Conservation (phyloP, 2,888 invertebrate genomes). For the Leptinotarsa rubiginosa region DNA sequence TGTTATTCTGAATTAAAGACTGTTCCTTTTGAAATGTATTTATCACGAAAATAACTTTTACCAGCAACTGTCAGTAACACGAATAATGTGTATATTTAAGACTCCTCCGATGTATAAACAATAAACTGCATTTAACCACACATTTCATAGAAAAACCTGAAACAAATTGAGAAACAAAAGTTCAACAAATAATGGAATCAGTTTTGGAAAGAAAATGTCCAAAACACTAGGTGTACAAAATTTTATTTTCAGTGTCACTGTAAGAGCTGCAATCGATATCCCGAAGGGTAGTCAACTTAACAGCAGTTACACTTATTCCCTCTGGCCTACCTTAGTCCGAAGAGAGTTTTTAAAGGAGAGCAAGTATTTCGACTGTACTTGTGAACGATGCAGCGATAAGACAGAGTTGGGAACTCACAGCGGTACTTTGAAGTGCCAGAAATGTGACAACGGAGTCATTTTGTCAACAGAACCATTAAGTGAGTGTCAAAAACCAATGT, state of each 20-base stretch:
- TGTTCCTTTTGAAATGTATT: too few relatives aligned
- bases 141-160: too few relatives aligned
- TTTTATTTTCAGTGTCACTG: slow-evolving; percentile 70
- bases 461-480: slow-evolving; percentile 76
- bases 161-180: too few relatives aligned
- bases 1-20: too few relatives aligned
- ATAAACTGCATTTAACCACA: too few relatives aligned
- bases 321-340: slow-evolving; percentile 79
- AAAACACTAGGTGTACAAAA: too few relatives aligned
- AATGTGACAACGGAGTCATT: slow-evolving; percentile 79
- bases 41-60: too few relatives aligned
- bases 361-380: slow-evolving; percentile 84
- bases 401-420: slow-evolving; percentile 84
- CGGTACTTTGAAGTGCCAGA: slow-evolving; percentile 82
- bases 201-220: too few relatives aligned
- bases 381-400: slow-evolving; percentile 81
- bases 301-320: slow-evolving; percentile 81
- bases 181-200: too few relatives aligned
- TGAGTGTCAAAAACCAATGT: slow-evolving; percentile 59
- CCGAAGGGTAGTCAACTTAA: slow-evolving; percentile 75
- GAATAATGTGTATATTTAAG: too few relatives aligned
- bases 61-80: too few relatives aligned
- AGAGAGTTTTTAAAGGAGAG: slow-evolving; percentile 78
- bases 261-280: slow-evolving; percentile 77
- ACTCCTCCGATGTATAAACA: too few relatives aligned